These are phyloP conservation scores for Enteromius mattozi DNA, from an alignment of 2,797 vertebrate genomes.

Conservation along the genomic window DNA sequence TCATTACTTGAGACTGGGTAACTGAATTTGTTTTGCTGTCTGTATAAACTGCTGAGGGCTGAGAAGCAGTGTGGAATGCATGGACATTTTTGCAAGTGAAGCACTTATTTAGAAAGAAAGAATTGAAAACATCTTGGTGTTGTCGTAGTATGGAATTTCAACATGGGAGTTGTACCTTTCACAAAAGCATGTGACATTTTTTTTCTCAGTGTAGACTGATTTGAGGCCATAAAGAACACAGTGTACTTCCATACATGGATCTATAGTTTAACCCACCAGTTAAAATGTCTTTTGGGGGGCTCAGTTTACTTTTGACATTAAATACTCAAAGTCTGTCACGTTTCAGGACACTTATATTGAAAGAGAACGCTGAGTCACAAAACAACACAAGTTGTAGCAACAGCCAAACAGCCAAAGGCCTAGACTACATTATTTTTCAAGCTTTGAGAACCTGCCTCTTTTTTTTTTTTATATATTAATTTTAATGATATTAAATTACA, in stretches of 20 bases:
- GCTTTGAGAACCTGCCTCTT: background rate
- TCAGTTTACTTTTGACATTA: background rate
- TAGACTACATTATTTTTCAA: background rate
- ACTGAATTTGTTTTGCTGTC: conserved; percentile 20
- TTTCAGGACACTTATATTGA: background rate
- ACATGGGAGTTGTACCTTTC: conserved; percentile 40
- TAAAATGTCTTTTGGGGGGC: background rate
- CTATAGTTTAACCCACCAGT: background rate
- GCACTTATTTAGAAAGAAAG: conserved; percentile 19
- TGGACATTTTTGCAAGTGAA: conserved; percentile 23
- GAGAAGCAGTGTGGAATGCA: background rate
- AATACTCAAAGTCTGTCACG: background rate
- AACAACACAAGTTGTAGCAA: background rate
- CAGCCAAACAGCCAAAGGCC: background rate
- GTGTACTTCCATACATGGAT: background rate
- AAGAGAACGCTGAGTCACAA: background rate
- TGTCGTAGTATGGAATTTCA: conserved; percentile 27
- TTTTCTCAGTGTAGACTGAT: background rate
- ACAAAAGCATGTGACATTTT: conserved; percentile 39
- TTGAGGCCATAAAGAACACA: background rate
- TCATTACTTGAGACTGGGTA: conserved; percentile 16
- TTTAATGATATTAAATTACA: background rate
- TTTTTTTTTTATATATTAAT: background rate
- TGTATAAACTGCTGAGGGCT: conserved; percentile 19
- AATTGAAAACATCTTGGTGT: conserved; percentile 25